Percentiles rank a stretch among this genome's conserved stretches.
Evolutionary conservation across 2,113 vertebrate genomes (phyloP).

Genomic region (Semicossyphus pulcher): DNA sequence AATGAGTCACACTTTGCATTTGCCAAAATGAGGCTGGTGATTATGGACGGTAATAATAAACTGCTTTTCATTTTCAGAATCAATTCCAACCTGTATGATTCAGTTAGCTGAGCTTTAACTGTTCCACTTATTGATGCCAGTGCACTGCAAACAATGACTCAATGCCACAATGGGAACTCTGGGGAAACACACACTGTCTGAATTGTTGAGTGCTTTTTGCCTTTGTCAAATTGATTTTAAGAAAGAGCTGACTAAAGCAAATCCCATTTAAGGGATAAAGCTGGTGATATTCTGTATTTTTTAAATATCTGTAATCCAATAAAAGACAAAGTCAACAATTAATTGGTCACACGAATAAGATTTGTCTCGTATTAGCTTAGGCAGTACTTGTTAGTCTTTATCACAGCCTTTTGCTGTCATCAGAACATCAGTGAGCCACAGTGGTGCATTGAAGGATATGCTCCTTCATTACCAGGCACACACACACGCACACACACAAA

Average conservation of each 20-base stretch:
- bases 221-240: background rate
- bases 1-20: background rate
- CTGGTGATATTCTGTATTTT: background rate
- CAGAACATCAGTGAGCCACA: background rate
- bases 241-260: no score
- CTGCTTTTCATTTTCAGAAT: constrained; percentile 7
- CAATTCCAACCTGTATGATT: background rate
- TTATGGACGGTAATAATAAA: background rate
- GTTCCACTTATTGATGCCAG: background rate
- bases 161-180: background rate
- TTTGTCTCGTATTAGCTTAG: no score
- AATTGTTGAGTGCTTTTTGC: no score
- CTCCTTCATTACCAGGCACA: background rate
- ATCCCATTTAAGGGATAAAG: background rate
- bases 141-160: background rate
- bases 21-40: constrained; percentile 10
- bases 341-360: background rate
- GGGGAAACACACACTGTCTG: background rate
- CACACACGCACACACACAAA: background rate
- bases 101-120: background rate
- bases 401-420: background rate
- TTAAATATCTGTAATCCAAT: background rate
- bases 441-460: background rate
- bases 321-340: background rate
- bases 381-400: no score